Evolutionary conservation across 2,113 vertebrate species (phyloP), one percentile per base, ranked within the genome.

Genomic region (Eclectus roratus): DNA sequence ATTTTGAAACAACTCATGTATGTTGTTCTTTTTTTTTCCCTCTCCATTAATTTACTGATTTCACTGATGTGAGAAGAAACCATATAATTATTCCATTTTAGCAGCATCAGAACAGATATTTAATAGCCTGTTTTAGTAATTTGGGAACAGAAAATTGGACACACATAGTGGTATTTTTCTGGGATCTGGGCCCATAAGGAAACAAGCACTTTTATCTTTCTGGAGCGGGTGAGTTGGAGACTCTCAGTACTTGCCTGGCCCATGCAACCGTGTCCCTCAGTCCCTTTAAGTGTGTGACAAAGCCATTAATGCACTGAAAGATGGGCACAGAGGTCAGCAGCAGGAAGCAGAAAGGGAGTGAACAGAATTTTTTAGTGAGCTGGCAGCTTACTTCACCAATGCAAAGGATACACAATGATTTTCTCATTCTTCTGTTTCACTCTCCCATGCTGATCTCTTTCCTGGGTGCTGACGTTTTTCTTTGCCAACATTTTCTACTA

Each of bases 381-480:
- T 94, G 79, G 85, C 64, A 60, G 29, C 56, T 90, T 70, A 69
- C 56, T 76, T 71, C 27, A 76, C 43, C 49, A 74, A 53, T 85
- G 70, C 46, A 79, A 83, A 69, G 10, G 20, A 72, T 76, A 56
- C 31, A 60, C 64, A 89, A 82, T 70, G 52, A 49, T 74, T 81
- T 81, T 61, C n/a, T 98, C 96, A 99, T 91, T 98, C 96, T 78
- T 96, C 95, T 46, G 95, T 97, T 88, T 98, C 98, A n/a, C 97
- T 97, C 65, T 97, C 98, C 81, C 96, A 86, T 25, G 96, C 96
- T 44, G 97, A 97, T 91, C 98, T 98, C 95, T 98, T 98, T 17
- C 99, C 99, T 13, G 99, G 99, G 71, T 99, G 99, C 91, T 99
- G 99, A 49, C 98, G 97, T 97, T 99, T 99, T 97, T 98, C 98